A percentile compares a stretch with the other conserved stretches of the same genome.
These are phyloP conservation scores for Chydorus sphaericus DNA, from an alignment of 2,888 invertebrate genomes.

Conservation along the genomic window DNA sequence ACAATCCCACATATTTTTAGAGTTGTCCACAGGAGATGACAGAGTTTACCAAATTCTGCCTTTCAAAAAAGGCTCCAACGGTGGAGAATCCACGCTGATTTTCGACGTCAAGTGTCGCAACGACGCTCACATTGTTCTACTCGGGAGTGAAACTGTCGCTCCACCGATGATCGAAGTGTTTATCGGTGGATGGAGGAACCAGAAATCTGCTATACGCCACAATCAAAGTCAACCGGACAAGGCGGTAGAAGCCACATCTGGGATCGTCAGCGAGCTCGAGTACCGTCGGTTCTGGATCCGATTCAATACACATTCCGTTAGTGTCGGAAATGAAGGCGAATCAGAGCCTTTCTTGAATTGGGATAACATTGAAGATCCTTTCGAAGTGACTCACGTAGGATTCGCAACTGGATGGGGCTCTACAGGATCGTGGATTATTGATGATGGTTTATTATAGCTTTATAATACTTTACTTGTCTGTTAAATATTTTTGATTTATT, in stretches of 20 bases:
- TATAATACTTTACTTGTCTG: conserved; percentile 8
- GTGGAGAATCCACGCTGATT: conserved; percentile 45
- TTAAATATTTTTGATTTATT: background rate
- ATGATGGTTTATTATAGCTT: conserved; percentile 26
- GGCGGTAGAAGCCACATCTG: conserved; percentile 51
- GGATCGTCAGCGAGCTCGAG: conserved; percentile 53
- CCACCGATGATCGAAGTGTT: conserved; percentile 73
- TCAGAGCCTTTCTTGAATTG: conserved; percentile 55
- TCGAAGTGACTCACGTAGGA: conserved; percentile 57
- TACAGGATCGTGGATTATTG: conserved; percentile 62
- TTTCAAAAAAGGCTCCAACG: conserved; percentile 27
- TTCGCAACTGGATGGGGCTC: conserved; percentile 80
- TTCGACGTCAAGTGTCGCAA: conserved; percentile 64
- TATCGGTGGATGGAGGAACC: conserved; percentile 77
- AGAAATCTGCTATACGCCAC: conserved; percentile 62
- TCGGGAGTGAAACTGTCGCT: conserved; percentile 47
- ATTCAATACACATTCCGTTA: conserved; percentile 38
- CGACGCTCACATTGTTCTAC: conserved; percentile 73
- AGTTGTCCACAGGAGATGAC: conserved; percentile 37
- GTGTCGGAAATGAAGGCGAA: conserved; percentile 56
- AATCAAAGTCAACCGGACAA: conserved; percentile 62
- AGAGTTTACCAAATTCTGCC: conserved; percentile 71
- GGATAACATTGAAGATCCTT: conserved; percentile 47
- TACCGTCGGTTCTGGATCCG: conserved; percentile 73
- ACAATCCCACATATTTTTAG: conserved; percentile 20